These are phyloP conservation scores for Falco columbarius DNA, from an alignment of 2,797 vertebrate species.

Conservation along the genomic window DNA sequence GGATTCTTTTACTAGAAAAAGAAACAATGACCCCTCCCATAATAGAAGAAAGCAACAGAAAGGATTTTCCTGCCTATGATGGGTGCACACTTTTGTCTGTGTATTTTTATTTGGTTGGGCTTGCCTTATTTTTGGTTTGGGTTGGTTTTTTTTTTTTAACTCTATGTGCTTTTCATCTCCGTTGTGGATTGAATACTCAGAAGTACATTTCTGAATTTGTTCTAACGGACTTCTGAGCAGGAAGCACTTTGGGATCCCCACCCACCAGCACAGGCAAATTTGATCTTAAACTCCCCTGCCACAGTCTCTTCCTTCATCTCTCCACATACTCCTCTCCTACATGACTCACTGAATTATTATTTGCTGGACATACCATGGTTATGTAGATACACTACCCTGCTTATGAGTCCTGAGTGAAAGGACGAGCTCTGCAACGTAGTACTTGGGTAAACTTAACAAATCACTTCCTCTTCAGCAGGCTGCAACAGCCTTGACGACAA, in stretches of 20 bases:
- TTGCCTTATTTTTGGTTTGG: neutral
- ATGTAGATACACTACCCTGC: neutral
- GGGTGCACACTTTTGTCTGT: neutral
- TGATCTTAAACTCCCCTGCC: neutral
- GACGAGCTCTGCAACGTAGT: neutral
- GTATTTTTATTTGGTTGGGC: neutral
- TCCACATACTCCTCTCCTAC: neutral
- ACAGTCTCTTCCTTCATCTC: neutral
- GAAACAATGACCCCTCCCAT: conserved; percentile 71
- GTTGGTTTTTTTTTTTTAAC: neutral
- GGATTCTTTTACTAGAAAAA: conserved; percentile 75
- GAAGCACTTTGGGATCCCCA: neutral
- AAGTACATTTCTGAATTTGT: neutral
- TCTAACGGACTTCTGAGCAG: neutral
- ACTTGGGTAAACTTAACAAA: neutral
- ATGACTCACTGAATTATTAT: neutral
- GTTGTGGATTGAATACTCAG: neutral
- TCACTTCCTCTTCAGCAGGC: neutral
- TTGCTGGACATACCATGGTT: neutral
- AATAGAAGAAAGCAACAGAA: conserved; percentile 49
- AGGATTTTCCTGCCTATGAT: conserved; percentile 15
- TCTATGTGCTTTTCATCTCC: neutral
- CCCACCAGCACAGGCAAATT: neutral
- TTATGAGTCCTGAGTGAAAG: neutral
- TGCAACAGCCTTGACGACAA: neutral